These are phyloP conservation scores for Spatulosminthurus flaviceps DNA, from an alignment of 2,888 invertebrate genomes.

Conservation along the genomic window DNA sequence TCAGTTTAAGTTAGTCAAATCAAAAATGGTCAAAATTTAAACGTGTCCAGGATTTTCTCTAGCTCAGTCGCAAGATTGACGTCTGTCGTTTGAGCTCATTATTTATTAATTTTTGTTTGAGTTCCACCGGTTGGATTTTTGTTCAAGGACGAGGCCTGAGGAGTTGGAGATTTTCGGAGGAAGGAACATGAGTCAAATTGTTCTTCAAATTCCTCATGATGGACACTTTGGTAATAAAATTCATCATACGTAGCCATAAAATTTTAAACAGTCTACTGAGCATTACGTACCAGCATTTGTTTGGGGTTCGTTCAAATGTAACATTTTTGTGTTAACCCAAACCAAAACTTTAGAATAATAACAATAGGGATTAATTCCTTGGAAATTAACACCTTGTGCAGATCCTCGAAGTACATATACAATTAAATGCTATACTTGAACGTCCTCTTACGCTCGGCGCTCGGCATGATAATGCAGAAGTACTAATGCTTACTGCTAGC, in stretches of 20 bases:
- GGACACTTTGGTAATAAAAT: background rate
- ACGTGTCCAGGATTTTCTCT: slow-evolving; percentile 30
- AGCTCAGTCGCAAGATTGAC: slow-evolving; percentile 20
- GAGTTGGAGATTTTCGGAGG: slow-evolving; percentile 1
- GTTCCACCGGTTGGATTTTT: slow-evolving; percentile 36
- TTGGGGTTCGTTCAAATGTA: no score
- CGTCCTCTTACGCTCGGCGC: no score
- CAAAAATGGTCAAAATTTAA: slow-evolving; percentile 18
- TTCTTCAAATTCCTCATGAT: background rate
- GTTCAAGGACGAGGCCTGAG: slow-evolving; percentile 13
- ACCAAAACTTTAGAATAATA: no score
- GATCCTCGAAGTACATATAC: no score
- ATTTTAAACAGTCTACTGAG: no score
- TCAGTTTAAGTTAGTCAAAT: slow-evolving; percentile 2
- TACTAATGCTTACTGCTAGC: no score
- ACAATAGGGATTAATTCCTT: no score
- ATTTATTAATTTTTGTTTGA: slow-evolving; percentile 43
- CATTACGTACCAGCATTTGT: no score
- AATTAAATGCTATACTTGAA: no score
- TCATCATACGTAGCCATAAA: background rate
- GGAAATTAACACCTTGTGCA: no score
- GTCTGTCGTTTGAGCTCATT: slow-evolving; percentile 43
- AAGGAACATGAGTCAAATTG: slow-evolving; percentile 31
- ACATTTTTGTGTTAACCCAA: no score
- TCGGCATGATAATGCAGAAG: no score